phyloP scores from a whole-genome alignment of 2,888 invertebrate species.

The Lypha dubia region DNA sequence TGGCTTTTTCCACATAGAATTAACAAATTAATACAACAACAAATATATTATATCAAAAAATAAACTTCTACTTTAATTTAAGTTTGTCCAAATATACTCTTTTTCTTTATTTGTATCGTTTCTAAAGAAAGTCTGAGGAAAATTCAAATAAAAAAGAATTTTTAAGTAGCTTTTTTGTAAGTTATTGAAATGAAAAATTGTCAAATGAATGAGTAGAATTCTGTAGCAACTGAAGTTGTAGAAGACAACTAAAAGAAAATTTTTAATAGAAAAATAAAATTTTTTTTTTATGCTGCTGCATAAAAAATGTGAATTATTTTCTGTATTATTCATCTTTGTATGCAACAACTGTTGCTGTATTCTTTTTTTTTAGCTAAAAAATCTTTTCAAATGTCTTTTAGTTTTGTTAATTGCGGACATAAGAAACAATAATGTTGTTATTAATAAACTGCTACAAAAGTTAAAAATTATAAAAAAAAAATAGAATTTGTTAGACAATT shows the following conservation, averaged over 20 bases:
- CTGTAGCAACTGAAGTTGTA: conserved; percentile 9
- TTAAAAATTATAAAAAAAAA: not conserved
- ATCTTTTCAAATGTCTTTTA: conserved; percentile 1
- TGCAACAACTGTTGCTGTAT: conserved; percentile 62
- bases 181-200: conserved; percentile 67
- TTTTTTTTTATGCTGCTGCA: conserved; percentile 15
- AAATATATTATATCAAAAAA: not conserved
- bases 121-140: conserved; percentile 34
- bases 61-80: conserved; percentile 57
- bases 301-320: conserved; percentile 36
- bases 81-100: conserved; percentile 46
- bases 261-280: conserved; percentile 30
- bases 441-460: conserved; percentile 41
- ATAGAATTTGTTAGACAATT: not conserved
- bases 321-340: conserved; percentile 40
- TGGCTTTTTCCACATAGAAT: conserved; percentile 2
- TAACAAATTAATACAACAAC: not conserved
- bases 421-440: conserved; percentile 44
- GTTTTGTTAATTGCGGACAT: conserved; percentile 42
- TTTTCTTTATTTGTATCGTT: conserved; percentile 44
- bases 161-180: conserved; percentile 51
- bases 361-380: conserved; percentile 16
- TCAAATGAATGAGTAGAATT: conserved; percentile 57
- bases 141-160: conserved; percentile 26
- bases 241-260: not conserved